Evolutionary conservation across 1,140 invertebrate genomes (phyloP).

Genomic region (Sinonovacula constricta): DNA sequence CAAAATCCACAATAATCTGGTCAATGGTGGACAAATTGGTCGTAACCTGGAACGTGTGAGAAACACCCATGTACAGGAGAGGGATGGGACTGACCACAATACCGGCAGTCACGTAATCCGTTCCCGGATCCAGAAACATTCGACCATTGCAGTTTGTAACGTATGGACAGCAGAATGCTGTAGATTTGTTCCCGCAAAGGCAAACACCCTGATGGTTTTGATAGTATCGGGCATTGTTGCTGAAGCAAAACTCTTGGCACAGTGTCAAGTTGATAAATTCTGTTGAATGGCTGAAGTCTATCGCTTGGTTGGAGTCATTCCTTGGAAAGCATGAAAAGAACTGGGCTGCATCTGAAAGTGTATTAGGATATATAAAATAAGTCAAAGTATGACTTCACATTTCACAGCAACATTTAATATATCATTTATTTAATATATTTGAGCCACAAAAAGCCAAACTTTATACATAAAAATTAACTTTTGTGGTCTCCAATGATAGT

Average conservation of each 20-base stretch:
- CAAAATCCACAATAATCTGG: constrained; percentile 3
- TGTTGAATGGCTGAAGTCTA: background rate
- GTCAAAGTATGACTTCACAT: too few relatives aligned
- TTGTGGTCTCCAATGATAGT: too few relatives aligned
- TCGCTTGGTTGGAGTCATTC: background rate
- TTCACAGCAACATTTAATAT: constrained; percentile 5
- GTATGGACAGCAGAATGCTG: constrained; percentile 9
- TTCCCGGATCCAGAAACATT: background rate
- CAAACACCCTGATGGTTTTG: constrained; percentile 1
- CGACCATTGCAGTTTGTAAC: background rate
- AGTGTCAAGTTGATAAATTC: background rate
- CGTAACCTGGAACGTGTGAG: constrained; percentile 15
- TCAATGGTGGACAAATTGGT: constrained; percentile 3
- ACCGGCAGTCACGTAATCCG: background rate
- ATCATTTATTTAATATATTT: too few relatives aligned
- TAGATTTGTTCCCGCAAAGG: constrained; percentile 9
- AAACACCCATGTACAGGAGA: background rate
- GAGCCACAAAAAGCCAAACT: too few relatives aligned
- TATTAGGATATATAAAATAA: too few relatives aligned
- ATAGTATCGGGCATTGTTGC: constrained; percentile 11
- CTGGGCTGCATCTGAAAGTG: constrained; percentile 5
- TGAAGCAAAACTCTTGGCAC: constrained; percentile 29
- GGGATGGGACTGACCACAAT: constrained; percentile 10
- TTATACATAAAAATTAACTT: too few relatives aligned
- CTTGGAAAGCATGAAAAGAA: constrained; percentile 23